Conservation (phyloP, 2,888 invertebrate genomes). For the Hyposoter dolosus region DNA sequence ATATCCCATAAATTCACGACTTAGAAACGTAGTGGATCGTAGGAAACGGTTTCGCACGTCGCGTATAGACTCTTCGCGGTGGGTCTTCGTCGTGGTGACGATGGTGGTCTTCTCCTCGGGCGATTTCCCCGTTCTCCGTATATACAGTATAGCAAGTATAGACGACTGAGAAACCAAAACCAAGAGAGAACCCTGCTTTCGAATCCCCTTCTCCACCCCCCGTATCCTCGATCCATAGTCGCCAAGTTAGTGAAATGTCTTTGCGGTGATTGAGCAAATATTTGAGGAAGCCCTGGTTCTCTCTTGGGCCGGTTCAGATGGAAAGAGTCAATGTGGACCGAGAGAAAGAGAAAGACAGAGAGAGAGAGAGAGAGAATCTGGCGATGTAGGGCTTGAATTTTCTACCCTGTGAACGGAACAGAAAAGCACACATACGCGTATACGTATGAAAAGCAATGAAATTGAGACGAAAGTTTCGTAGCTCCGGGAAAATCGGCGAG, state of each 20-base stretch:
- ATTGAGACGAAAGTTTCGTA: constrained; percentile 60
- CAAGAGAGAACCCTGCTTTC: constrained; percentile 48
- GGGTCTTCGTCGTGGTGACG: constrained; percentile 57
- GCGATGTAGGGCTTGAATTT: constrained; percentile 59
- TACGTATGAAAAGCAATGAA: constrained; percentile 53
- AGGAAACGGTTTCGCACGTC: constrained; percentile 63
- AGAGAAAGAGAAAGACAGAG: constrained; percentile 22
- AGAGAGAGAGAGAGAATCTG: constrained; percentile 46
- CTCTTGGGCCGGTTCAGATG: constrained; percentile 60
- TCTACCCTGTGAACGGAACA: constrained; percentile 47
- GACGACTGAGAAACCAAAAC: constrained; percentile 52
- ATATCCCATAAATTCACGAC: constrained; percentile 71
- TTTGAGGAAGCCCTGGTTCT: constrained; percentile 67
- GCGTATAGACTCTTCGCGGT: constrained; percentile 45
- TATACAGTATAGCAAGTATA: constrained; percentile 51
- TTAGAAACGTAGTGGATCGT: constrained; percentile 67
- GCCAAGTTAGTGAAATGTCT: constrained; percentile 83
- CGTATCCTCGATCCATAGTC: constrained; percentile 76
- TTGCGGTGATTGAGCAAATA: constrained; percentile 84
- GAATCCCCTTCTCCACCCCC: constrained; percentile 19
- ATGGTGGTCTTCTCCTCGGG: constrained; percentile 60
- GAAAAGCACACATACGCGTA: constrained; percentile 47
- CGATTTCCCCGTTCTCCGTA: constrained; percentile 57
- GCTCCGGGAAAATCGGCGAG: constrained; percentile 56
- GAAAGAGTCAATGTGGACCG: constrained; percentile 53